These are phyloP conservation scores for Eurois occulta DNA, from an alignment of 2,888 invertebrate species.

Conservation along the genomic window DNA sequence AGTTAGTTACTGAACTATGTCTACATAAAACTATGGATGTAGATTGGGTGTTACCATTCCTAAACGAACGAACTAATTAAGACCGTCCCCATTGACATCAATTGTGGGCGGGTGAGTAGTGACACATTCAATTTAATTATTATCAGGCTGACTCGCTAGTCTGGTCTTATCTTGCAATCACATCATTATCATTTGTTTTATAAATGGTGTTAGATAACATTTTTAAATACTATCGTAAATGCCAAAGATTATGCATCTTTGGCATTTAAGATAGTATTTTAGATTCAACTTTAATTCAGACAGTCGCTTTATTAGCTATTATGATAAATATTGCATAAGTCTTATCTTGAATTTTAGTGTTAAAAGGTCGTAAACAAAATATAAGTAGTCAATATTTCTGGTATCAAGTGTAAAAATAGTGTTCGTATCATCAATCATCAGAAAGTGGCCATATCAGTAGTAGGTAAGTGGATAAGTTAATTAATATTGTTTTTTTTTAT, in stretches of 20 bases:
- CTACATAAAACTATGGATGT: neutral
- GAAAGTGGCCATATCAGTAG: neutral
- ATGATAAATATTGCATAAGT: neutral
- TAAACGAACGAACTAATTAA: slow-evolving; percentile 13
- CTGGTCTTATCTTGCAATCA: slow-evolving; percentile 41
- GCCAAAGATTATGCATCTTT: slow-evolving; percentile 7
- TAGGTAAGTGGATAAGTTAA: neutral
- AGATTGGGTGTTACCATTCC: neutral
- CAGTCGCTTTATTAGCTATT: neutral
- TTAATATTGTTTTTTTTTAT: neutral
- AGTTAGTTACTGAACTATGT: neutral
- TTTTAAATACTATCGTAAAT: too few species aligned
- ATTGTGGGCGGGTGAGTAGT: slow-evolving; percentile 24
- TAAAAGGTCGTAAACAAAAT: neutral
- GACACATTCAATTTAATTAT: slow-evolving; percentile 29
- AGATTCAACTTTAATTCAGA: neutral
- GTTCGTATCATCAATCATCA: neutral
- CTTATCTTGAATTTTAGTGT: neutral
- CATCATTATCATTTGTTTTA: neutral
- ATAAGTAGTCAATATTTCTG: neutral
- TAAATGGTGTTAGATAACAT: neutral
- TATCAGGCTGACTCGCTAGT: slow-evolving; percentile 12
- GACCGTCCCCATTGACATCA: slow-evolving; percentile 25
- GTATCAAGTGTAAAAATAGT: neutral
- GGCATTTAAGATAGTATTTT: neutral